These are phyloP conservation scores for Trididemnum clinides DNA, from an alignment of 23 tunicate genomes.

Conservation along the genomic window DNA sequence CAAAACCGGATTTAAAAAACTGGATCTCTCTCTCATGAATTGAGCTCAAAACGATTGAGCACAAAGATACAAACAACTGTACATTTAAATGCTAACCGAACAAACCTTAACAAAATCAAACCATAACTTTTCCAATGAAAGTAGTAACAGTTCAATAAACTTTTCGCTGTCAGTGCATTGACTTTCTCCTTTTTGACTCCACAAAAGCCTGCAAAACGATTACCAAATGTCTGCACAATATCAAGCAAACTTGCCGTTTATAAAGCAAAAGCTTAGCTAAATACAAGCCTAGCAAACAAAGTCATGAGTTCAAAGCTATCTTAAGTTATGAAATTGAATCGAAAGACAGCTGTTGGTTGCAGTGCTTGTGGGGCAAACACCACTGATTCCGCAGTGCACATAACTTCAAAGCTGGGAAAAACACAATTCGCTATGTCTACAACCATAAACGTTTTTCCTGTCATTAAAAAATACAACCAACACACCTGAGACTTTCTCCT, in stretches of 20 bases:
- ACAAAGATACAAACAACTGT: too few relatives aligned
- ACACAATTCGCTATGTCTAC: too few relatives aligned
- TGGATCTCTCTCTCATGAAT: too few relatives aligned
- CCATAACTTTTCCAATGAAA: background rate
- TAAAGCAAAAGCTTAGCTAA: too few relatives aligned
- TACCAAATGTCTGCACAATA: background rate
- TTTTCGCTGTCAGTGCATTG: background rate
- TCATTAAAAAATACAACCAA: background rate
- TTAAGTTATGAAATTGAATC: too few relatives aligned
- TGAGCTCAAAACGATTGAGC: too few relatives aligned
- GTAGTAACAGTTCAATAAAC: background rate
- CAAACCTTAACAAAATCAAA: background rate
- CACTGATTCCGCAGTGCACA: background rate
- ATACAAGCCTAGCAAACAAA: too few relatives aligned
- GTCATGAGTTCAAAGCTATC: too few relatives aligned
- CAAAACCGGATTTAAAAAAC: too few relatives aligned
- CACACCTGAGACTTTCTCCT: slow-evolving; percentile 1
- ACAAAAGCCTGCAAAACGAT: background rate
- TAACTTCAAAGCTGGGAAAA: background rate
- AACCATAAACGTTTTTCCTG: too few relatives aligned
- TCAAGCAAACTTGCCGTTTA: too few relatives aligned
- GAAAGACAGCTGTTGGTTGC: too few relatives aligned
- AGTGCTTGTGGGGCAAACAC: background rate
- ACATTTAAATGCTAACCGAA: background rate
- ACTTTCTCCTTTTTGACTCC: background rate